Base-by-base conservation (phyloP, 2,797 vertebrate genomes). In the Phyllotis vaccarum region DNA sequence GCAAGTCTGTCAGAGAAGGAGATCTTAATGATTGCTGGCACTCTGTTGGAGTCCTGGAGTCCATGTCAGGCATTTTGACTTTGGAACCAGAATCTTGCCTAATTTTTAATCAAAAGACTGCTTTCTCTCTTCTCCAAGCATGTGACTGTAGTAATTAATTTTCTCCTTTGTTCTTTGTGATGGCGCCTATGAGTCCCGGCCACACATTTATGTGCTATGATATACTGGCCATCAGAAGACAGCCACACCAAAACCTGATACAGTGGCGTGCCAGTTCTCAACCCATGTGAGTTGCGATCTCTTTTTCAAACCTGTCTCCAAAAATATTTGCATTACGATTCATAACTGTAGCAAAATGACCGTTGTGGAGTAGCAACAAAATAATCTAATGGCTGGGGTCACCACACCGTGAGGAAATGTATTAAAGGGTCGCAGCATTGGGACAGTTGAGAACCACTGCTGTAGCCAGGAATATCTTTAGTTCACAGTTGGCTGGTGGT, bases 41-140 rank as follows among this genome's bases (percentile, higher is more conserved):
- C 46, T 75, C 85, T 29, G 19, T 9, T n/a, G n/a, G n/a, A n/a
- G n/a, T n/a, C n/a, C 31, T 79, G 21, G 66, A n/a, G 52, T 62
- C 82, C 60, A 0, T 37, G 17, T 22, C 64, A 85, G 21, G 82
- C 37, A 40, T 66, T 82, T 91, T 66, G 70, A 21, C 31, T 34
- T 66, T 40, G 78, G 60, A 66, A 72, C 66, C 70, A 27, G 49
- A 62, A 11, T 85, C 76, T 93, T 95, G 91, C 76, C n/a, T 52
- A 13, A 54, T 10, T 90, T 90, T 81, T 86, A 49, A 70, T 81
- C 52, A 80, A 72, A 83, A 49, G 34, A 27, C 81, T 62, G 49
- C 31, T 62, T 72, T 82, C 62, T 83, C 49, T 93, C 49, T 31
- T 89, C 62, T 94, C 43, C 64, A 78, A 22, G 58, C 62, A 54